phyloP scores from a whole-genome alignment of 2,888 invertebrate genomes.

The Euplagia quadripunctaria region DNA sequence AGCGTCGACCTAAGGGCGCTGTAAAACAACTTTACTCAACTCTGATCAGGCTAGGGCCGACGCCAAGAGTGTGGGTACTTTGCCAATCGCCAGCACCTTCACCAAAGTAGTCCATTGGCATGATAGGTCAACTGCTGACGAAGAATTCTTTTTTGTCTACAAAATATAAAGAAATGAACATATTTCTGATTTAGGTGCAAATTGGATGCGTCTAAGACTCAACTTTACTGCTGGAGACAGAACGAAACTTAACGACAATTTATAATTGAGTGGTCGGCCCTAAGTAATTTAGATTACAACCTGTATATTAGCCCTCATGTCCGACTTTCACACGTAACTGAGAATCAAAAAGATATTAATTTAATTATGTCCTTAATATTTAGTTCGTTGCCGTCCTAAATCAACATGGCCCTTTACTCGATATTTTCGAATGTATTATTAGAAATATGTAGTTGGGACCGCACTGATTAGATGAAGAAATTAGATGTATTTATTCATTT shows the following conservation, averaged over 20 bases:
- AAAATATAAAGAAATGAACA: too few relatives aligned
- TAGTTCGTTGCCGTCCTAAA: slow-evolving; percentile 24
- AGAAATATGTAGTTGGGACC: slow-evolving; percentile 17
- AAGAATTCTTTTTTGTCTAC: too few relatives aligned
- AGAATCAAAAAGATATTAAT: slow-evolving; percentile 24
- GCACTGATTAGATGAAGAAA: slow-evolving; percentile 30
- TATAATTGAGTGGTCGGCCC: neutral
- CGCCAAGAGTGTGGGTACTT: too few relatives aligned
- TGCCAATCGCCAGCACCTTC: too few relatives aligned
- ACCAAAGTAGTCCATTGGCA: too few relatives aligned
- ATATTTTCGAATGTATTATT: slow-evolving; percentile 35
- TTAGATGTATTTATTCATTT: slow-evolving; percentile 6
- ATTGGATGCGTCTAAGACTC: too few relatives aligned
- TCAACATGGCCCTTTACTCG: slow-evolving; percentile 20
- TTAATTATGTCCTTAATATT: slow-evolving; percentile 28
- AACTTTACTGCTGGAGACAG: too few relatives aligned
- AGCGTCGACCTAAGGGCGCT: too few relatives aligned
- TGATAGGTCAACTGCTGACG: too few relatives aligned
- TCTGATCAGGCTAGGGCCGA: too few relatives aligned
- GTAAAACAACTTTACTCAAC: too few relatives aligned
- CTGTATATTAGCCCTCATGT: neutral
- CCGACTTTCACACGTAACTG: slow-evolving; percentile 4
- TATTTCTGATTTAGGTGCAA: too few relatives aligned
- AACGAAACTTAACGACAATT: neutral
- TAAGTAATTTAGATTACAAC: neutral